Percentiles rank a stretch among this genome's conserved stretches.
These are phyloP conservation scores for Pipistrellus pipistrellus DNA, from an alignment of 2,797 vertebrate genomes.

Conservation along the genomic window DNA sequence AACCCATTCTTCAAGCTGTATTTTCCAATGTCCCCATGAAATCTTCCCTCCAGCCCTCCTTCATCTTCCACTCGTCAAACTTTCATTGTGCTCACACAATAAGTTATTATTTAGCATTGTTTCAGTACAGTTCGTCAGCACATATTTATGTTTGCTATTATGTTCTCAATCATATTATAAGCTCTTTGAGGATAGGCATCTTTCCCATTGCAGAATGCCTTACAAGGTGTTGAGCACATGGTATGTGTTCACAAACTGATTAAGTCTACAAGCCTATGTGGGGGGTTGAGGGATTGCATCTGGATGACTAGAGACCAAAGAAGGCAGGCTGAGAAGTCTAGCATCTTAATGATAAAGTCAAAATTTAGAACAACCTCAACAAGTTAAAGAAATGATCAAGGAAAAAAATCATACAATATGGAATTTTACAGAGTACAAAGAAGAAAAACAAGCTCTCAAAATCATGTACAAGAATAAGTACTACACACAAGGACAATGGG, in stretches of 20 bases:
- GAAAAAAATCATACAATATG: constrained; percentile 36
- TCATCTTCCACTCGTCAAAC: constrained; percentile 32
- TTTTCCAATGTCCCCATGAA: not conserved
- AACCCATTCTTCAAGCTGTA: constrained; percentile 5
- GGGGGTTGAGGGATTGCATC: not conserved
- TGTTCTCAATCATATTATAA: constrained; percentile 48
- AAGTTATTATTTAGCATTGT: not conserved
- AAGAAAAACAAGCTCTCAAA: constrained; percentile 75
- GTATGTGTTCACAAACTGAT: constrained; percentile 48
- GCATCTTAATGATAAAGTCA: constrained; percentile 33
- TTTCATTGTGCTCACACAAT: not conserved
- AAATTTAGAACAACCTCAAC: constrained; percentile 63
- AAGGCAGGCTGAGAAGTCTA: constrained; percentile 30
- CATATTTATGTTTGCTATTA: constrained; percentile 10
- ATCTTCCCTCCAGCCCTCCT: not conserved
- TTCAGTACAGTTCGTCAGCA: constrained; percentile 32
- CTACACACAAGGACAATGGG: constrained; percentile 10
- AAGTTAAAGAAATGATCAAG: constrained; percentile 53
- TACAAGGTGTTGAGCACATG: not conserved
- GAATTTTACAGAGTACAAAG: constrained; percentile 54
- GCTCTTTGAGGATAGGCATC: constrained; percentile 20
- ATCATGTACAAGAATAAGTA: constrained; percentile 40
- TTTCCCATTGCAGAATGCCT: constrained; percentile 25
- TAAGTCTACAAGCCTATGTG: constrained; percentile 21
- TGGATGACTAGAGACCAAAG: constrained; percentile 37